Evolutionary conservation across 2,113 vertebrate genomes (phyloP).

Genomic region (Pyrgilauda ruficollis): DNA sequence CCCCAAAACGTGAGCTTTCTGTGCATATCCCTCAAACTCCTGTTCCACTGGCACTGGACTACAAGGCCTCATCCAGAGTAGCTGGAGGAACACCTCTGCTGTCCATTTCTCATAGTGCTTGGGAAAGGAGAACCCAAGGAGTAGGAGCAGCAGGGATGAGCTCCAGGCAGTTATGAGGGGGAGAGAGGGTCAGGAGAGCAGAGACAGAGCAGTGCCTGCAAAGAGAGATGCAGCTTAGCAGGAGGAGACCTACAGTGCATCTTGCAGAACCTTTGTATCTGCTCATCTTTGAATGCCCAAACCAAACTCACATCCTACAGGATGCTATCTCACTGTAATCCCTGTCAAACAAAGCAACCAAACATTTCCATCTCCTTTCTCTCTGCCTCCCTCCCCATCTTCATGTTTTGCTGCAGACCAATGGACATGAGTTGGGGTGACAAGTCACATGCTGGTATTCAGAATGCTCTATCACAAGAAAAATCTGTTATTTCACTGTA

Average conservation of each 20-base stretch:
- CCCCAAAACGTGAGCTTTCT: neutral
- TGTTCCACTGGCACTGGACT: neutral
- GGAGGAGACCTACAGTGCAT: neutral
- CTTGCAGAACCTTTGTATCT: neutral
- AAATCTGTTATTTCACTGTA: neutral
- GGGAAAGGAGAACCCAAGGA: neutral
- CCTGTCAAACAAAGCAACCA: neutral
- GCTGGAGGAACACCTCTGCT: neutral
- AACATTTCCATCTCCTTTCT: neutral
- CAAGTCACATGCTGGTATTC: neutral
- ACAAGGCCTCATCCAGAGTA: neutral
- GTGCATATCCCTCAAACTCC: neutral
- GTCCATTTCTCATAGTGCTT: neutral
- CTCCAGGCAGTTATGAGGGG: accelerated
- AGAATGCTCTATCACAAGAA: neutral
- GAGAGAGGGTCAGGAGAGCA: neutral
- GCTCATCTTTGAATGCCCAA: neutral
- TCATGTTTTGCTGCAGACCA: neutral
- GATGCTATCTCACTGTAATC: neutral
- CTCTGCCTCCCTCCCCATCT: neutral
- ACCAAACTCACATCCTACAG: neutral
- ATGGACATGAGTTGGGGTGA: neutral
- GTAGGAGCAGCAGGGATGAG: neutral
- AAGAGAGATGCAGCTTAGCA: neutral
- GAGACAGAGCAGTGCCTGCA: neutral